Conservation (phyloP, 2,888 invertebrate genomes). For the Meta bourneti region DNA sequence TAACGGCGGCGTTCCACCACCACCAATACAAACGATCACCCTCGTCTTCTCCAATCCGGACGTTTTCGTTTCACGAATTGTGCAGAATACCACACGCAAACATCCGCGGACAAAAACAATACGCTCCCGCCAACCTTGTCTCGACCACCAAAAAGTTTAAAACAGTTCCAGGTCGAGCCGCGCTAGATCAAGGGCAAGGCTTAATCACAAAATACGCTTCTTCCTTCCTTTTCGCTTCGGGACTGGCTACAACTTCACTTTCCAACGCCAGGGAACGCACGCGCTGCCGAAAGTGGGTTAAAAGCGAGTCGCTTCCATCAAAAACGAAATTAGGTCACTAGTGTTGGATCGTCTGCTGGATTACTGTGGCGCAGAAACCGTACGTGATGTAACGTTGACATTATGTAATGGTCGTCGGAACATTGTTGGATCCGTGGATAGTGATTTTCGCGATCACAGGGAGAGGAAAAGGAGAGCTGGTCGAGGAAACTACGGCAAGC, state of each 20-base stretch:
- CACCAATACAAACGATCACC: constrained; percentile 33
- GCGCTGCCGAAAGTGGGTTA: constrained; percentile 75
- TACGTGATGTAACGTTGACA: constrained; percentile 24
- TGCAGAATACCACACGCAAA: not conserved
- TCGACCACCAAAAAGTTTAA: not conserved
- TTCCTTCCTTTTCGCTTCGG: not conserved
- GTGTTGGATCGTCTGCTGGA: constrained; percentile 43
- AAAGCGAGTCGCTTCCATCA: constrained; percentile 61
- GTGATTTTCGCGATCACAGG: constrained; percentile 11
- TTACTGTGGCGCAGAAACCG: not conserved
- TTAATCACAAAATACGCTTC: constrained; percentile 25
- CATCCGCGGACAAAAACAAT: constrained; percentile 33
- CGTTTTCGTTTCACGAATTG: not conserved
- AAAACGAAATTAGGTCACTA: constrained; percentile 71
- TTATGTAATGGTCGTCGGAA: constrained; percentile 41
- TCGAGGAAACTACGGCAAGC: constrained; percentile 9
- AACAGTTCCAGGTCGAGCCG: constrained; percentile 18
- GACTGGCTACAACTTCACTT: constrained; percentile 62
- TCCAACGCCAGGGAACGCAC: constrained; percentile 46
- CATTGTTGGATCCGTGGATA: not conserved
- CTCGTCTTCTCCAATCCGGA: constrained; percentile 41
- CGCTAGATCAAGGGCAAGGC: constrained; percentile 70
- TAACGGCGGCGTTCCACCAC: constrained; percentile 22
- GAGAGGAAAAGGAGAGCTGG: not conserved
- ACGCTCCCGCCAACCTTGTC: constrained; percentile 23